phyloP scores from a whole-genome alignment of 2,797 vertebrate genomes.

The Hypotaenidia okinawae region DNA sequence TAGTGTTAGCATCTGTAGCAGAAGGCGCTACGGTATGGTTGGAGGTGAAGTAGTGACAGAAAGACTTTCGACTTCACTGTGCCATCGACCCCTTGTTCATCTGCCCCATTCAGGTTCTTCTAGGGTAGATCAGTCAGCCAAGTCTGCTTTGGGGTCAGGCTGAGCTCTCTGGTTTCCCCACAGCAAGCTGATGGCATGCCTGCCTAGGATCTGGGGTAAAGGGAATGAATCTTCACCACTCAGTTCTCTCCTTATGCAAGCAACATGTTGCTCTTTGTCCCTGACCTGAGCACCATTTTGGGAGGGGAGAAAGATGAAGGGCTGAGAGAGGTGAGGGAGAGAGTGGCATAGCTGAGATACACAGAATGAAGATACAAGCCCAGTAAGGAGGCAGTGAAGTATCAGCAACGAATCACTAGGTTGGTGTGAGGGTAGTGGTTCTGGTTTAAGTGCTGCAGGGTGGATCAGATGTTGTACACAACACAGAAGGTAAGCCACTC shows the following conservation, averaged over 20 bases:
- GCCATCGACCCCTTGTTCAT: neutral
- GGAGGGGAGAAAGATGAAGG: neutral
- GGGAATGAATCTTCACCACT: neutral
- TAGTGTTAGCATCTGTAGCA: neutral
- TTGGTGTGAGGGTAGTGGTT: neutral
- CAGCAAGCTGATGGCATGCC: neutral
- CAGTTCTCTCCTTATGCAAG: neutral
- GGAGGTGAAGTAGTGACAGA: neutral
- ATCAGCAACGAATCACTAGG: neutral
- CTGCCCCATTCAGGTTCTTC: neutral
- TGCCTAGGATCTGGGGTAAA: neutral
- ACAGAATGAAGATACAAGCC: neutral
- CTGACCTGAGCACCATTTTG: neutral
- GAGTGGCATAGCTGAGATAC: neutral
- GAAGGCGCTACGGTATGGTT: neutral
- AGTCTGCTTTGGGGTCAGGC: neutral
- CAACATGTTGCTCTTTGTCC: neutral
- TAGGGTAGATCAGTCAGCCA: neutral
- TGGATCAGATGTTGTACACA: neutral
- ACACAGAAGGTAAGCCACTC: neutral
- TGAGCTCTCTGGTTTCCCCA: neutral
- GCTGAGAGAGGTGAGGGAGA: neutral
- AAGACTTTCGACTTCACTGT: neutral
- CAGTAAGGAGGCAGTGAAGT: neutral
- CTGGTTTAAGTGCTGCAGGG: neutral